Conservation (phyloP, 2,888 invertebrate species). For the Micoletzkya japonica region DNA sequence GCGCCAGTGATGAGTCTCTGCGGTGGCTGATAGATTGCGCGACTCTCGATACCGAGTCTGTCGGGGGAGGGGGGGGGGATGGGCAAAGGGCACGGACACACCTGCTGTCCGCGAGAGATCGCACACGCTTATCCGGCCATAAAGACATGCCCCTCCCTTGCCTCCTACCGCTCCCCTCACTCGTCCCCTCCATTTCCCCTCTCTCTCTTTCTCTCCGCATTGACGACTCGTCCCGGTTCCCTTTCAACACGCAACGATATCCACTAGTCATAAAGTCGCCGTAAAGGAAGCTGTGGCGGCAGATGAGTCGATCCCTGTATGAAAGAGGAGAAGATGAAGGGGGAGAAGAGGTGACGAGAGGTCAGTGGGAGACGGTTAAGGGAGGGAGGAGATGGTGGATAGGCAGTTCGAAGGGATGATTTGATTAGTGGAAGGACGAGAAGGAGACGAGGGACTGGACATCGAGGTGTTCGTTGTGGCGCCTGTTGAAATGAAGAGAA, state of each 20-base stretch:
- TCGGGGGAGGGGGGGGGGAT: not conserved
- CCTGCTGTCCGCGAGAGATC: constrained; percentile 1
- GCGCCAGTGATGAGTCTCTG: too few species aligned
- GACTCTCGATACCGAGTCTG: not conserved
- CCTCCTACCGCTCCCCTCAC: not conserved
- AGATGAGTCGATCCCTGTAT: not conserved
- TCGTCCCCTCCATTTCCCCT: constrained; percentile 11
- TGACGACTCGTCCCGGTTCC: too few species aligned
- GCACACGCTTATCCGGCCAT: constrained; percentile 2
- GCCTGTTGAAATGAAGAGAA: too few species aligned
- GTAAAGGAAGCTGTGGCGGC: not conserved
- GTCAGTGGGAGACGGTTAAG: not conserved
- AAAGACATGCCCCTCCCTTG: constrained; percentile 3
- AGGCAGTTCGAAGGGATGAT: not conserved
- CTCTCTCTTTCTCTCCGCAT: not conserved
- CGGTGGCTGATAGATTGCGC: not conserved
- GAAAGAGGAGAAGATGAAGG: not conserved
- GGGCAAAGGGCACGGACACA: not conserved
- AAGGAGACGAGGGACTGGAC: constrained; percentile 9
- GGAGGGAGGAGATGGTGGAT: constrained; percentile 7
- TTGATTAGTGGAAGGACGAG: constrained; percentile 4
- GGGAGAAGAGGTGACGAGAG: constrained; percentile 15
- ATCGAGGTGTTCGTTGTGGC: too few species aligned
- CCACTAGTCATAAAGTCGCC: not conserved
- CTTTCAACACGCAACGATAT: not conserved